phyloP scores from a whole-genome alignment of 2,113 vertebrate species.

The Eleginops maclovinus region DNA sequence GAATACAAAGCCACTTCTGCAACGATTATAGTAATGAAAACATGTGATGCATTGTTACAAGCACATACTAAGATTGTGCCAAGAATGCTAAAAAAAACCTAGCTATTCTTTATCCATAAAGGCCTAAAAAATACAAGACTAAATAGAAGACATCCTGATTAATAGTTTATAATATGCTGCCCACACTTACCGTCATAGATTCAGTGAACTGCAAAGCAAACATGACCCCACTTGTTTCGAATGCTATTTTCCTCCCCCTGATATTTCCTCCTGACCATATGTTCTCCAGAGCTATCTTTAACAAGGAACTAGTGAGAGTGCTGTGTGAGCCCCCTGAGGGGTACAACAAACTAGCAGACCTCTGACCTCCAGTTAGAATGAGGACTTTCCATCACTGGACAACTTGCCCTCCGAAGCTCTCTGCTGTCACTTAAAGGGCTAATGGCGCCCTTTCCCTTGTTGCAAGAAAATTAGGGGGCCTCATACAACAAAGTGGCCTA shows the following conservation, averaged over 20 bases:
- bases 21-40: neutral
- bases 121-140: neutral
- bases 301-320: conserved; percentile 36
- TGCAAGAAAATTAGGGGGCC: conserved; percentile 74
- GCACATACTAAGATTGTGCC: neutral
- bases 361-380: conserved; percentile 68
- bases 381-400: conserved; percentile 67
- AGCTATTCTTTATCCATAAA: neutral
- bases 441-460: conserved; percentile 69
- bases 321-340: conserved; percentile 21
- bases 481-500: conserved; percentile 70
- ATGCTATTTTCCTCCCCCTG: conserved; percentile 29
- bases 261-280: conserved; percentile 40
- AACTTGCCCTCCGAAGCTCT: conserved; percentile 71
- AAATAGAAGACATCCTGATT: neutral
- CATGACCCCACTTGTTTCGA: conserved; percentile 16
- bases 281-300: conserved; percentile 43
- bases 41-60: neutral
- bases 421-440: conserved; percentile 76
- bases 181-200: conserved; percentile 11
- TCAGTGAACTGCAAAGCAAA: conserved; percentile 36
- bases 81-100: neutral
- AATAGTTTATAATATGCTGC: conserved; percentile 15
- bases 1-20: neutral
- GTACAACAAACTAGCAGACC: conserved; percentile 55